A percentile compares a stretch with the other conserved stretches of the same genome.
Conservation (phyloP, 2,797 vertebrate species). For the Enteromius paludinosus region DNA sequence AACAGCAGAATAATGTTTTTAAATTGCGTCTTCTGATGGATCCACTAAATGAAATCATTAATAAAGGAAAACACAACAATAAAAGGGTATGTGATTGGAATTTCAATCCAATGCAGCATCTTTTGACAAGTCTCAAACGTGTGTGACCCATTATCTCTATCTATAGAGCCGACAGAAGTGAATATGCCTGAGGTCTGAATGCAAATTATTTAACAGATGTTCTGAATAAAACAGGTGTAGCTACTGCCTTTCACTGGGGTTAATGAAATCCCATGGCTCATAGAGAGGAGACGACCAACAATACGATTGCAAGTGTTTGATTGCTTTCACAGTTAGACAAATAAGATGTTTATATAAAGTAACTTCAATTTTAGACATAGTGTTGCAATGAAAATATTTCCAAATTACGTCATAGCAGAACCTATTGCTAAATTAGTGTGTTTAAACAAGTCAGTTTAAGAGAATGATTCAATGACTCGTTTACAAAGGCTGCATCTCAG, state of each 20-base stretch:
- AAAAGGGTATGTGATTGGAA: slow-evolving; percentile 30
- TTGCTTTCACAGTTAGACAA: background rate
- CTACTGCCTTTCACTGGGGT: background rate
- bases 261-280: slow-evolving; percentile 12
- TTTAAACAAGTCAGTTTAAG: background rate
- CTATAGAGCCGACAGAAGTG: slow-evolving; percentile 11
- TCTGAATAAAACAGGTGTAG: slow-evolving; percentile 41
- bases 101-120: slow-evolving; percentile 12
- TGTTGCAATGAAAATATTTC: background rate
- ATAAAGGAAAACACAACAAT: slow-evolving; percentile 11
- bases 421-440: background rate
- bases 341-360: background rate
- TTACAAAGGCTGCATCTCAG: background rate
- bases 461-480: background rate
- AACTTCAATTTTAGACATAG: background rate
- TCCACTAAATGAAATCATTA: slow-evolving; percentile 17
- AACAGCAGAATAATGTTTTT: slow-evolving; percentile 28
- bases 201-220: slow-evolving; percentile 40
- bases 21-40: slow-evolving; percentile 5
- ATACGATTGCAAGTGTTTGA: background rate
- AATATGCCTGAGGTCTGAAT: slow-evolving; percentile 27
- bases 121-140: slow-evolving; percentile 25
- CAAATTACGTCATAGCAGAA: background rate
- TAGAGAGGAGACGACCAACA: background rate
- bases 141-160: slow-evolving; percentile 26